phyloP scores from a whole-genome alignment of 1,140 invertebrate genomes.

The Brachionus sp. region DNA sequence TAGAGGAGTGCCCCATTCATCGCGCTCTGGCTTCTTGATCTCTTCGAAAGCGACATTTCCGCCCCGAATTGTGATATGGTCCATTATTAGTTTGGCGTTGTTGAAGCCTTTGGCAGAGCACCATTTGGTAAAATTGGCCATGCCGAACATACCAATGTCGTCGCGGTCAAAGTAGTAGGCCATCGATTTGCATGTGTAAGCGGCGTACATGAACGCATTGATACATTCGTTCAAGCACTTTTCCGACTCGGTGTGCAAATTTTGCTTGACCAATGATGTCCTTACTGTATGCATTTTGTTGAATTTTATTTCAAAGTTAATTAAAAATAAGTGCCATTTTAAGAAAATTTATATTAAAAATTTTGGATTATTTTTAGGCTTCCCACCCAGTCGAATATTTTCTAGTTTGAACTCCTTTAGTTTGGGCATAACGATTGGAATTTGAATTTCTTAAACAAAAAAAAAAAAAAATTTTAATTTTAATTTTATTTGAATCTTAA shows the following conservation, averaged over 20 bases:
- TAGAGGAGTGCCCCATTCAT: constrained; percentile 66
- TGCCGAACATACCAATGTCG: constrained; percentile 66
- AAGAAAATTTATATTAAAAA: neutral
- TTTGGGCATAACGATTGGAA: neutral
- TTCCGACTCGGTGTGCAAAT: constrained; percentile 10
- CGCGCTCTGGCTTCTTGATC: constrained; percentile 63
- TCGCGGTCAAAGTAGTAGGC: constrained; percentile 71
- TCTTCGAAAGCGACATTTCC: constrained; percentile 40
- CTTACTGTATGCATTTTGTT: constrained; percentile 12
- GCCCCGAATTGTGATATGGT: neutral
- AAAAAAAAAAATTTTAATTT: too few relatives aligned
- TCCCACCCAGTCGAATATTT: neutral
- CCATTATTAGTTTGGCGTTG: constrained; percentile 12
- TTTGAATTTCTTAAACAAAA: too few relatives aligned
- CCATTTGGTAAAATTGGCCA: constrained; percentile 17
- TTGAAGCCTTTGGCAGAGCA: neutral
- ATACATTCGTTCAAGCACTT: neutral
- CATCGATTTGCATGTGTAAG: constrained; percentile 55
- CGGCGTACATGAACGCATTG: neutral
- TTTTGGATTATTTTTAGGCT: neutral
- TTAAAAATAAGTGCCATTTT: neutral
- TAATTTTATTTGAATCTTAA: too few relatives aligned
- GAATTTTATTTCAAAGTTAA: neutral
- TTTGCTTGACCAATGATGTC: constrained; percentile 16
- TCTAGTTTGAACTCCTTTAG: too few relatives aligned